phyloP scores from a whole-genome alignment of 2,113 vertebrate species.

The Neotoma lepida region DNA sequence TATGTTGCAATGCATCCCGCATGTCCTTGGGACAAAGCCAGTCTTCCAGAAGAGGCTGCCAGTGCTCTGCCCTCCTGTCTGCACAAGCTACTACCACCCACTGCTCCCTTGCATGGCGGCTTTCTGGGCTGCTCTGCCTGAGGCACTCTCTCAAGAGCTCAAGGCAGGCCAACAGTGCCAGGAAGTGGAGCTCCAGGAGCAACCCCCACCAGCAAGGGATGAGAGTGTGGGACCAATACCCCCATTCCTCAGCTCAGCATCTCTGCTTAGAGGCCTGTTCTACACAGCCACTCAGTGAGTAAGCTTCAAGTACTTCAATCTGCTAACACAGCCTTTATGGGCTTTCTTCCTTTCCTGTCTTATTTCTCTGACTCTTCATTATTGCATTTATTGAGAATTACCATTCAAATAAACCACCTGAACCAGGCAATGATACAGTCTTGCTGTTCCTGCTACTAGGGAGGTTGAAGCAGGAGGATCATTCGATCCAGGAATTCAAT shows the following conservation, averaged over 20 bases:
- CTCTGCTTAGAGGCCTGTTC: neutral
- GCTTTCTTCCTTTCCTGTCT: neutral
- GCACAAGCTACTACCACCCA: neutral
- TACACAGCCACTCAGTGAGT: neutral
- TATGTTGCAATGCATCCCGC: neutral
- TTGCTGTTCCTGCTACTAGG: neutral
- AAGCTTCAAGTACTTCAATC: neutral
- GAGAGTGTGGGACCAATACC: neutral
- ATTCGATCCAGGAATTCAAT: neutral
- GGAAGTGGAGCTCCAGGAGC: neutral
- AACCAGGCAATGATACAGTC: neutral
- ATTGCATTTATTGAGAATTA: neutral
- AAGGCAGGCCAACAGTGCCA: neutral
- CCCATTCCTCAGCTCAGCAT: neutral
- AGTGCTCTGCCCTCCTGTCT: neutral
- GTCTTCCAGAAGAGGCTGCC: neutral
- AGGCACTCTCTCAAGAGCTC: neutral
- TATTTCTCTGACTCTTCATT: neutral
- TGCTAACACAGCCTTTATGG: neutral
- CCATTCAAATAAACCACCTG: constrained; percentile 7
- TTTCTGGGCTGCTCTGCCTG: neutral
- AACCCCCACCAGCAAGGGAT: neutral
- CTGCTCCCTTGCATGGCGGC: neutral
- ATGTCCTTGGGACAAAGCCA: neutral
- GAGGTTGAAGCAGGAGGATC: neutral